Percentiles rank a stretch among this genome's conserved stretches.
Conservation (phyloP, 1,140 invertebrate genomes). For the Druon quercuslanigerum region DNA sequence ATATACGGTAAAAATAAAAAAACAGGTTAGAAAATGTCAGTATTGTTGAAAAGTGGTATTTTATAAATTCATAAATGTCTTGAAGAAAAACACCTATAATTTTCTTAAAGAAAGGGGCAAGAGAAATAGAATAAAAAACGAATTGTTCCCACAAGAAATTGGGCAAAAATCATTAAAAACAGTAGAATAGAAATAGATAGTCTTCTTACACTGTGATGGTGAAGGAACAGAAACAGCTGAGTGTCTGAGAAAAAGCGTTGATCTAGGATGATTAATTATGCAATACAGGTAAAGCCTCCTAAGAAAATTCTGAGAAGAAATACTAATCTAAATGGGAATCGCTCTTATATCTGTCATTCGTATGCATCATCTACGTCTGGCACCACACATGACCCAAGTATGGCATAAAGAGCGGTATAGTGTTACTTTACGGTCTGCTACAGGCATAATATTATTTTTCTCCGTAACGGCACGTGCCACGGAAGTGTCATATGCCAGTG, state of each 20-base stretch:
- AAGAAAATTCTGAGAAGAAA: constrained; percentile 4
- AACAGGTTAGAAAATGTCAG: too few relatives aligned
- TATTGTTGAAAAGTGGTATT: too few relatives aligned
- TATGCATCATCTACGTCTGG: constrained; percentile 19
- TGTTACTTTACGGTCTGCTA: constrained; percentile 24
- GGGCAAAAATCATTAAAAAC: too few relatives aligned
- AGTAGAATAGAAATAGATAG: too few relatives aligned
- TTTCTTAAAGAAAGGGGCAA: too few relatives aligned
- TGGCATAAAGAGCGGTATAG: constrained; percentile 11
- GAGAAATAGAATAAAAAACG: too few relatives aligned
- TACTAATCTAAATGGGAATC: constrained; percentile 16
- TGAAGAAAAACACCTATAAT: too few relatives aligned
- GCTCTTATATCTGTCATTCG: constrained; percentile 7
- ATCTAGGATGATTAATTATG: not conserved
- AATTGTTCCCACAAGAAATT: too few relatives aligned
- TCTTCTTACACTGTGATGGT: too few relatives aligned
- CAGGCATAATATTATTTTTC: constrained; percentile 6
- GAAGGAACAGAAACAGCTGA: not conserved
- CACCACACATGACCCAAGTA: constrained; percentile 24
- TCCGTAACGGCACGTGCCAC: constrained; percentile 6
- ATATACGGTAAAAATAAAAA: too few relatives aligned
- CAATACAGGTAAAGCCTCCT: not conserved
- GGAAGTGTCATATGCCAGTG: constrained; percentile 13
- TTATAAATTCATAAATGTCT: too few relatives aligned
- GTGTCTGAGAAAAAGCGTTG: not conserved